These are phyloP conservation scores for Strigamia maritima DNA, from an alignment of 2,888 invertebrate species.

Conservation along the genomic window DNA sequence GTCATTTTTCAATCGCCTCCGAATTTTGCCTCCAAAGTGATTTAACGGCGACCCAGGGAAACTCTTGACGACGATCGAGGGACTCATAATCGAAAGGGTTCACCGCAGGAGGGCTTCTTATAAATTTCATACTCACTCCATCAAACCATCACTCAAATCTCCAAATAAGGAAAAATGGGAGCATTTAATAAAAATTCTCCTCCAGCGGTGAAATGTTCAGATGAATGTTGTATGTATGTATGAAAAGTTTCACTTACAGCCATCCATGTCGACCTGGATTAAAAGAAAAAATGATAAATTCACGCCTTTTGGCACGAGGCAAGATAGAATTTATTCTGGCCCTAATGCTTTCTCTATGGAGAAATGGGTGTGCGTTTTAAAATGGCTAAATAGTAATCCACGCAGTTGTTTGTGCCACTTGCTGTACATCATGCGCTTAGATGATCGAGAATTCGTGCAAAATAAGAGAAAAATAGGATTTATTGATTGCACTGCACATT, in stretches of 20 bases:
- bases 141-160: neutral
- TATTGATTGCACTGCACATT: neutral
- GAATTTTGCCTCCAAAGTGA: neutral
- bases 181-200: neutral
- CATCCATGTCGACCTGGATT: neutral
- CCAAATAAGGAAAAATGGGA: neutral
- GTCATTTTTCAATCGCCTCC: constrained; percentile 15
- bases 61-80: constrained; percentile 10
- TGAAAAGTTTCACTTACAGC: neutral
- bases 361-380: neutral
- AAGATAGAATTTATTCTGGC: neutral
- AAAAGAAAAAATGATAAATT: neutral
- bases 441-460: neutral
- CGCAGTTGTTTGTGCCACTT: neutral
- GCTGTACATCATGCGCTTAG: neutral
- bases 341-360: neutral
- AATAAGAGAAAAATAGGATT: neutral
- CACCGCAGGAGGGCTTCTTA: neutral
- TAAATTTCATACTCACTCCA: constrained; percentile 10
- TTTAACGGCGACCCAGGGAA: constrained; percentile 1
- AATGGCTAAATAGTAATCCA: neutral
- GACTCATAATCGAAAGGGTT: constrained; percentile 5
- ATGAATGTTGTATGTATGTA: too few species aligned
- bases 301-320: neutral
- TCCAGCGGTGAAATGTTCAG: neutral